Evolutionary conservation across 2,113 vertebrate species (phyloP).

Genomic region (Triplophysa tibetana): DNA sequence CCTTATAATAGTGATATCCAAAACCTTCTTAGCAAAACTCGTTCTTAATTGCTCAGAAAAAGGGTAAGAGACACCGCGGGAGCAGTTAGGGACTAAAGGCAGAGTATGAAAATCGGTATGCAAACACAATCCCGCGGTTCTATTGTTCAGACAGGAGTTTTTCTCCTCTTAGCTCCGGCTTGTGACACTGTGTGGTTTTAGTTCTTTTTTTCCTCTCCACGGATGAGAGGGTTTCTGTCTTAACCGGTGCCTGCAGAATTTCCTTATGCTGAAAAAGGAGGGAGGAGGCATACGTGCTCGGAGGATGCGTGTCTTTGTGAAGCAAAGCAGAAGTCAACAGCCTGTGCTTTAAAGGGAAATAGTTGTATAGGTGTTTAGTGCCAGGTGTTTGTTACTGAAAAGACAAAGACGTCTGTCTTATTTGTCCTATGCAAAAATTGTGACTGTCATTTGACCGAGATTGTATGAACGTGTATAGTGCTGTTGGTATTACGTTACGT

Average conservation of each 20-base stretch:
- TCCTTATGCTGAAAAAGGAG: slow-evolving; percentile 68
- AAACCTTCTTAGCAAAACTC: neutral
- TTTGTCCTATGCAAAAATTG: slow-evolving; percentile 17
- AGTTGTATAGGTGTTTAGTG: neutral
- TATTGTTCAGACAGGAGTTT: slow-evolving; percentile 63
- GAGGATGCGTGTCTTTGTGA: slow-evolving; percentile 49
- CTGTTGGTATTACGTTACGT: slow-evolving; percentile 23
- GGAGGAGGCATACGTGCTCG: slow-evolving; percentile 50
- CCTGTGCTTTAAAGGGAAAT: slow-evolving; percentile 41
- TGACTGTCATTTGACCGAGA: neutral
- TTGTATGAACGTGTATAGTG: neutral
- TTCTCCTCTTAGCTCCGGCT: slow-evolving; percentile 58
- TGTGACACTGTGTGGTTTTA: slow-evolving; percentile 65
- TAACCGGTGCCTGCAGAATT: slow-evolving; percentile 70
- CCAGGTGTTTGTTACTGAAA: slow-evolving; percentile 41
- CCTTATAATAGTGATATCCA: neutral
- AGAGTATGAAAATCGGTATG: slow-evolving; percentile 76
- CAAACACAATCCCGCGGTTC: slow-evolving; percentile 62
- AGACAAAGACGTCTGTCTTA: slow-evolving; percentile 26
- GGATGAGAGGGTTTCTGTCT: slow-evolving; percentile 65
- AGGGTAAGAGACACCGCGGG: neutral
- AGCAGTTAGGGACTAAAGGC: slow-evolving; percentile 69
- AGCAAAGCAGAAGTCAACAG: slow-evolving; percentile 56
- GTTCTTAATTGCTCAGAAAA: slow-evolving; percentile 27
- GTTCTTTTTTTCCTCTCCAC: slow-evolving; percentile 66